phyloP scores from a whole-genome alignment of 2,113 vertebrate genomes.

The Fregetta grallaria region DNA sequence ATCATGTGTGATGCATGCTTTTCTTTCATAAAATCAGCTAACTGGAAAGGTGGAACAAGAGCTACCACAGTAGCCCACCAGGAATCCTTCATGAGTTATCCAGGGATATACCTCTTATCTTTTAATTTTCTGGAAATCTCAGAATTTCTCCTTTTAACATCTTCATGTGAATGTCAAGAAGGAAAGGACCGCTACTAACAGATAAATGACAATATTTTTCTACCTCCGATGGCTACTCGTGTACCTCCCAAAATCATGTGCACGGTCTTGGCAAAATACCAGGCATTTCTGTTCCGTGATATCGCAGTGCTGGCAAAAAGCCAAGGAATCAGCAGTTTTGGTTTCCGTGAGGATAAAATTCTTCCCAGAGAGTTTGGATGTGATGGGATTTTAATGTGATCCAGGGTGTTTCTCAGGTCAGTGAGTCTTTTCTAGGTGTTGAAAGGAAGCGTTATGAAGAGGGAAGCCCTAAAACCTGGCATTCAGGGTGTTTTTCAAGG shows the following conservation, averaged over 20 bases:
- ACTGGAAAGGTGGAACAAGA: background rate
- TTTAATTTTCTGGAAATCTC: background rate
- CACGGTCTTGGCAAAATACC: background rate
- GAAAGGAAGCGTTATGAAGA: background rate
- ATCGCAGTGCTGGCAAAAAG: background rate
- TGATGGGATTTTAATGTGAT: slow-evolving; percentile 13
- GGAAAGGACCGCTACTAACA: background rate
- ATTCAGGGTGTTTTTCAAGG: background rate
- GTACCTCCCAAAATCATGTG: background rate
- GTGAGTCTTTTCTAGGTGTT: background rate
- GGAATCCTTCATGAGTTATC: background rate
- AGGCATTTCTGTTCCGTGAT: background rate
- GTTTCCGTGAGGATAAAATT: background rate
- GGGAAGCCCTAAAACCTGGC: background rate
- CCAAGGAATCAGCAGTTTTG: background rate
- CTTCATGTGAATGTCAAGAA: background rate
- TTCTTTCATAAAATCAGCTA: background rate
- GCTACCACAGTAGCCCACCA: background rate
- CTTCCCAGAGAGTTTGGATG: background rate
- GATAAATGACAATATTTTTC: background rate
- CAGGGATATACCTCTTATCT: background rate
- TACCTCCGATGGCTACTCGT: background rate
- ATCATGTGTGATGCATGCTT: background rate
- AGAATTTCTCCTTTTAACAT: background rate
- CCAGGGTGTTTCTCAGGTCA: background rate